Evolutionary conservation across 2,797 vertebrate species (phyloP).

Genomic region (Anabacerthia variegaticeps): DNA sequence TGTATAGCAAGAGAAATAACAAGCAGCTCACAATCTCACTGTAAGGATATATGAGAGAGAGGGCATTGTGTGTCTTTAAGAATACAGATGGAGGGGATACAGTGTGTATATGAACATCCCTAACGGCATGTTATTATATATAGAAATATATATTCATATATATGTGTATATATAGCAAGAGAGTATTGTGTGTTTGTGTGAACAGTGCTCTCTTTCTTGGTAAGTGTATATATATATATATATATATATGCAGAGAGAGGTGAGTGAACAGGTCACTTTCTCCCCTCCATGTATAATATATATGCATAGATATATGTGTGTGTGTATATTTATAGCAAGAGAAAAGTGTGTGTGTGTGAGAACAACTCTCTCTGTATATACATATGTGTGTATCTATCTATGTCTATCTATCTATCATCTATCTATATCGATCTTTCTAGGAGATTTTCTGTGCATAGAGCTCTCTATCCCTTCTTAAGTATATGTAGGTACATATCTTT

Average conservation of each 20-base stretch:
- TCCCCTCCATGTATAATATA: neutral
- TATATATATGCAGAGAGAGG: neutral
- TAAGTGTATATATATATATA: neutral
- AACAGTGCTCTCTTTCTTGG: neutral
- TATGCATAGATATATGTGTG: neutral
- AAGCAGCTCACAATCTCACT: neutral
- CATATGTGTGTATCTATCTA: neutral
- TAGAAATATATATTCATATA: neutral
- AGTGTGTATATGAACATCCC: neutral
- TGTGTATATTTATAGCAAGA: neutral
- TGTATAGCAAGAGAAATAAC: neutral
- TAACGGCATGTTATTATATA: neutral
- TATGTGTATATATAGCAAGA: neutral
- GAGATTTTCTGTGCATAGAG: neutral
- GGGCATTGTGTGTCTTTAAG: neutral
- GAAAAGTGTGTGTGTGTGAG: neutral
- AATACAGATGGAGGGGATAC: neutral
- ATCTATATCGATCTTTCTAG: neutral
- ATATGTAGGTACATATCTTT: too few species aligned
- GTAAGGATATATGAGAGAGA: neutral
- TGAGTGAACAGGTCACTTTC: neutral
- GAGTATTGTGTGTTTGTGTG: neutral
- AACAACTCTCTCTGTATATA: neutral
- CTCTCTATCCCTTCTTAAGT: neutral
- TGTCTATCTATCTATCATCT: too few species aligned